Evolutionary conservation across 1,140 invertebrate genomes (phyloP), one percentile per base, ranked within the genome.

Genomic region (Solenopsis invicta): DNA sequence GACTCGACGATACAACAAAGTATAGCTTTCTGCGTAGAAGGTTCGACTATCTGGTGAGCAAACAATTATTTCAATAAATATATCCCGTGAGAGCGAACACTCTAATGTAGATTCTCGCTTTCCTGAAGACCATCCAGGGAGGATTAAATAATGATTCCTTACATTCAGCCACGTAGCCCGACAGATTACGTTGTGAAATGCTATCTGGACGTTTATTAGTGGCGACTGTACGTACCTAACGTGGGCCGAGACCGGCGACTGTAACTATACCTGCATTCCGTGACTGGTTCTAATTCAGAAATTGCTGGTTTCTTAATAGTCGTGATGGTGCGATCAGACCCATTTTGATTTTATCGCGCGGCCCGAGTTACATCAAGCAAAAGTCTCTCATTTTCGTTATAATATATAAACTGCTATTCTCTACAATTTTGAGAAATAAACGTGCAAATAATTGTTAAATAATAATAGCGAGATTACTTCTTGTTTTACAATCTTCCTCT

Each of bases 221-320:
- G 41, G 1, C 8, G 52, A 56, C 78, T 85, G 56, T 62, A 77
- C 71, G 21, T 56, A 34, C 21, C 41, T 34, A 59, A 24, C 34
- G 34, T 41, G 13, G 34, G 4, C 16, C 10, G 52, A 59, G 52
- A 75, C 64, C 89, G 81, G 89, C 92, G 93, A 89, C 90, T 92
- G 91, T 92, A 91, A 78, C 78, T 72, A 56, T 77, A 74, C 86
- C 88, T 89, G 84, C 88, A 71, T 90, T 92, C 88, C 91, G 92
- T 93, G 92, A 94, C 93, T 89, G 87, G 89, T 93, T 91, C 89
- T 94, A 94, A 94, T 95, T 94, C 88, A 89, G 80, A 92, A 95
- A 94, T 94, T 94, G 92, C 88, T 66, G 92, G 93, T 94, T 94
- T 90, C 88, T 89, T 92, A 93, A 93, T 89, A 85, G 87, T 78